phyloP scores from a whole-genome alignment of 2,888 invertebrate genomes.

The Limnephilus marmoratus region DNA sequence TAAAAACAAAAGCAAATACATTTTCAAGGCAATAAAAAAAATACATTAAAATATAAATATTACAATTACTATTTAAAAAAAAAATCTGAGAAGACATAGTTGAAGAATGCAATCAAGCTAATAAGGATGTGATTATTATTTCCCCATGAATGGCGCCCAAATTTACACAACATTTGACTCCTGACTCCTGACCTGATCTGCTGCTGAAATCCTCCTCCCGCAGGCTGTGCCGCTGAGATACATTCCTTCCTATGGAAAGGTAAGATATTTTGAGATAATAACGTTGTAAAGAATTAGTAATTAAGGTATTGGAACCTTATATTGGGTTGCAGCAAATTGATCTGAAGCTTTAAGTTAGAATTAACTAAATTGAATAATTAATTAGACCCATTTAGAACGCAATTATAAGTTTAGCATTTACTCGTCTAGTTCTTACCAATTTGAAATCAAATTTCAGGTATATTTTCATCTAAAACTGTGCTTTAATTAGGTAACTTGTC shows the following conservation, averaged over 20 bases:
- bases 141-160: not conserved
- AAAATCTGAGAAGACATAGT: not conserved
- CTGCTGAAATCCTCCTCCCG: not conserved
- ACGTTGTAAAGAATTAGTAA: not conserved
- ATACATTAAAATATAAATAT: not conserved
- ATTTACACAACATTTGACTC: not conserved
- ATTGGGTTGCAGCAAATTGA: not conserved
- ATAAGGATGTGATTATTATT: slow-evolving; percentile 9
- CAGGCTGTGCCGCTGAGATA: slow-evolving; percentile 63
- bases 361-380: no score
- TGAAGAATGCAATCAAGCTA: not conserved
- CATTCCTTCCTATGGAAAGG: slow-evolving; percentile 62
- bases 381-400: no score
- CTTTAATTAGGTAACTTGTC: no score
- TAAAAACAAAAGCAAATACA: no score
- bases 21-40: no score
- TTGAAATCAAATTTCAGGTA: no score
- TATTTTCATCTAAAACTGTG: no score
- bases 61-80: not conserved
- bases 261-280: slow-evolving; percentile 41
- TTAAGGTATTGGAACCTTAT: not conserved
- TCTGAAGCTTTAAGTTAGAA: no score
- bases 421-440: no score
- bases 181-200: slow-evolving; percentile 13
- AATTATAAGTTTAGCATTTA: no score